Conservation (phyloP, 1,140 invertebrate genomes). For the Stegodyphus mimosarum region DNA sequence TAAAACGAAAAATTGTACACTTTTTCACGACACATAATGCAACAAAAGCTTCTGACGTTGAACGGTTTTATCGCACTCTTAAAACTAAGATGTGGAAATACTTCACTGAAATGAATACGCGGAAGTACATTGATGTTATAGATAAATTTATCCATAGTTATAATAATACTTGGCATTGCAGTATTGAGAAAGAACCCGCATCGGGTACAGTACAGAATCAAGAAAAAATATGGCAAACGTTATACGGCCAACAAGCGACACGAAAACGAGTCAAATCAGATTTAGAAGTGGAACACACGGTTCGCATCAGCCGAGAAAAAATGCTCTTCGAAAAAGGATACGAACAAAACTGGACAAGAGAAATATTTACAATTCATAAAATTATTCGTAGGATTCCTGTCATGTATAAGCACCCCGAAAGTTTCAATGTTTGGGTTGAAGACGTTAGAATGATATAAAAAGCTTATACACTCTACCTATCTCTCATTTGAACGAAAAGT, state of each 20-base stretch:
- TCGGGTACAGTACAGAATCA: conserved; percentile 66
- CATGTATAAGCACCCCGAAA: conserved; percentile 31
- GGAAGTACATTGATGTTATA: conserved; percentile 68
- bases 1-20: too few species aligned
- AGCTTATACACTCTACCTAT: not conserved
- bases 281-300: conserved; percentile 65
- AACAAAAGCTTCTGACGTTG: too few species aligned
- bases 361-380: conserved; percentile 49
- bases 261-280: conserved; percentile 54
- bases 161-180: conserved; percentile 69
- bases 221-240: conserved; percentile 41
- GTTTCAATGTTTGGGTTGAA: conserved; percentile 65
- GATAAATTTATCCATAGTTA: conserved; percentile 67
- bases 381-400: not conserved
- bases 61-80: too few species aligned
- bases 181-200: conserved; percentile 67
- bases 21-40: too few species aligned
- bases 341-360: too few species aligned
- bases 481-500: not conserved
- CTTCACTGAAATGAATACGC: conserved; percentile 68
- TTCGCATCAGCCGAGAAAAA: conserved; percentile 48
- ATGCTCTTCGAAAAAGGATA: too few species aligned
- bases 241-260: conserved; percentile 54
- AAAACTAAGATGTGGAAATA: too few species aligned
- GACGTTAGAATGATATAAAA: conserved; percentile 9